A percentile compares a stretch with the other conserved stretches of the same genome.
Conservation (phyloP, 2,797 vertebrate species). For the Schizothorax lantsangensis region DNA sequence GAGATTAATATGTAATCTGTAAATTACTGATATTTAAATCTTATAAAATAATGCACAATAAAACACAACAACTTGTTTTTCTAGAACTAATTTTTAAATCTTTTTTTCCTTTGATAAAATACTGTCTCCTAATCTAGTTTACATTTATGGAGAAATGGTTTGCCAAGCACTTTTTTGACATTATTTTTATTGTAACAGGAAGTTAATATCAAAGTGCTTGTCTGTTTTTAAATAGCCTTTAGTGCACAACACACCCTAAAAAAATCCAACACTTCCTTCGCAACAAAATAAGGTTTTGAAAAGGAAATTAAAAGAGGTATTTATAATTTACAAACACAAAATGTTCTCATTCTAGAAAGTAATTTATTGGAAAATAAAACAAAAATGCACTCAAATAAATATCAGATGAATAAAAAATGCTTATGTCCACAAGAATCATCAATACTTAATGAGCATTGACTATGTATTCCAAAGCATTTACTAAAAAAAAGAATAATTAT, state of each 20-base stretch:
- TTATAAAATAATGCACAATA: background rate
- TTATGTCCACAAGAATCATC: background rate
- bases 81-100: background rate
- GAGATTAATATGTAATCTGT: background rate
- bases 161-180: background rate
- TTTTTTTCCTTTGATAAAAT: background rate
- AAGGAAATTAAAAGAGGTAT: background rate
- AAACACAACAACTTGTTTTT: background rate
- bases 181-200: background rate
- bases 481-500: background rate
- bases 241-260: background rate
- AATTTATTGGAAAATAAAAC: background rate
- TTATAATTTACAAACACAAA: background rate
- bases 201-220: background rate
- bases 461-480: background rate
- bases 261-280: background rate
- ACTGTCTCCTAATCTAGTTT: background rate
- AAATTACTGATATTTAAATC: background rate
- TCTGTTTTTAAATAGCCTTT: background rate
- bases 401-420: background rate
- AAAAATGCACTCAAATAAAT: background rate
- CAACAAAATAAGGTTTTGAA: background rate
- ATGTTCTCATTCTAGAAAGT: background rate
- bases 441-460: background rate
- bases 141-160: background rate